Evolutionary conservation across 35 echinoderm and acorn worm species (phyloP).

Genomic region (Apostichopus parvimensis): DNA sequence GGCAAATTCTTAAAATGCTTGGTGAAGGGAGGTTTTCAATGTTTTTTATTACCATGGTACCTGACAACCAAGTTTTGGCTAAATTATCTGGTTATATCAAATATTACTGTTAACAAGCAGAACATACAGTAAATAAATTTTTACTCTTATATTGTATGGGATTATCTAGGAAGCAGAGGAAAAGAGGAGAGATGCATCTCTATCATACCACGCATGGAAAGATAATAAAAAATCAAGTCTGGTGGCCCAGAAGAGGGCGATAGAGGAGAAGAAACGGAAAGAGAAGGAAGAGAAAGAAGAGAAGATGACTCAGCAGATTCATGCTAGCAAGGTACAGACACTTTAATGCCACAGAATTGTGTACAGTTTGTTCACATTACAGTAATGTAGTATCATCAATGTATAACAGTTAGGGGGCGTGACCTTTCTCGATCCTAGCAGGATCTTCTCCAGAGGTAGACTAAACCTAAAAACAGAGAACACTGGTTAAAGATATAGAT

Average conservation of each 20-base stretch:
- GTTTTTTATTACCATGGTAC: not conserved
- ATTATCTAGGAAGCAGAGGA: constrained; percentile 11
- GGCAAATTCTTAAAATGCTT: not conserved
- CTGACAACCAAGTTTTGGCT: too few relatives aligned
- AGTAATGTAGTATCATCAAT: too few relatives aligned
- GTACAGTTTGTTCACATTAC: too few relatives aligned
- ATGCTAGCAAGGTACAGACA: constrained; percentile 6
- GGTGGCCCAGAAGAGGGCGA: constrained; percentile 15
- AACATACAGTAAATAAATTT: too few relatives aligned
- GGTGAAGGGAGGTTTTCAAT: too few relatives aligned
- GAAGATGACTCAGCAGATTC: not conserved
- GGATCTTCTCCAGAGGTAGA: too few relatives aligned
- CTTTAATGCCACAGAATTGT: too few relatives aligned
- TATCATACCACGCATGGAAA: constrained; percentile 5
- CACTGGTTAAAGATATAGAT: too few relatives aligned
- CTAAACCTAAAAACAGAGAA: too few relatives aligned
- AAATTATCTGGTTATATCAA: too few relatives aligned
- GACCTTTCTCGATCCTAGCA: not conserved
- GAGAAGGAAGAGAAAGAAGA: constrained; percentile 11
- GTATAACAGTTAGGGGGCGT: not conserved
- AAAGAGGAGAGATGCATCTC: not conserved
- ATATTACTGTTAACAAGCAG: too few relatives aligned
- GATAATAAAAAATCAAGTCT: constrained; percentile 12
- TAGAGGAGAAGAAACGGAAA: constrained; percentile 17
- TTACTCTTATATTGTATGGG: too few relatives aligned